A percentile compares a stretch with the other conserved stretches of the same genome.
Conservation (phyloP, 2,113 vertebrate species). For the Junco hyemalis region DNA sequence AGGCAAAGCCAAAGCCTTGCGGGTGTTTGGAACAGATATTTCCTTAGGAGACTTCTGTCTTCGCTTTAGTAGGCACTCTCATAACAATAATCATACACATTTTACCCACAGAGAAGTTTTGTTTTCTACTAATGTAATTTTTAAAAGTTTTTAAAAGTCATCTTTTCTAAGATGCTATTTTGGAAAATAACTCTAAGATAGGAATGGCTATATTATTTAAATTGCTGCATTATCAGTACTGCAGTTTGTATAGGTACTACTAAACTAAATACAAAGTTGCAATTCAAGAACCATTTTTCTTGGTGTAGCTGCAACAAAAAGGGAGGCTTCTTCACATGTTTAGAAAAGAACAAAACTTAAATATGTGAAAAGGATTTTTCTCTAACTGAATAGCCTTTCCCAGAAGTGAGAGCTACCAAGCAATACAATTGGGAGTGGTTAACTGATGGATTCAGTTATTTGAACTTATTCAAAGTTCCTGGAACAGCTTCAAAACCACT, state of each 20-base stretch:
- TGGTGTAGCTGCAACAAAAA: not conserved
- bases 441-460: not conserved
- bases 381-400: not conserved
- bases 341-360: not conserved
- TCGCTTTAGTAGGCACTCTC: not conserved
- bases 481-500: not conserved
- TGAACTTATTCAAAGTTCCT: not conserved
- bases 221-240: not conserved
- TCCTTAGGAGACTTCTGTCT: not conserved
- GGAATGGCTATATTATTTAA: not conserved
- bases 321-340: accelerated
- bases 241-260: not conserved
- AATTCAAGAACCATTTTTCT: not conserved
- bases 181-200: not conserved
- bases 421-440: not conserved
- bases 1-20: not conserved
- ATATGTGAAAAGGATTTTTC: not conserved
- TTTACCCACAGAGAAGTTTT: not conserved
- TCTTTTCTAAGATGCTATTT: not conserved
- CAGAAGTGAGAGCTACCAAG: not conserved
- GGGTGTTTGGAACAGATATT: not conserved
- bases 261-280: not conserved
- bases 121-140: not conserved
- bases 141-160: not conserved
- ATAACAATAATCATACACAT: not conserved